phyloP scores from a whole-genome alignment of 2,797 vertebrate species.

The Coracias cyanogaster region DNA sequence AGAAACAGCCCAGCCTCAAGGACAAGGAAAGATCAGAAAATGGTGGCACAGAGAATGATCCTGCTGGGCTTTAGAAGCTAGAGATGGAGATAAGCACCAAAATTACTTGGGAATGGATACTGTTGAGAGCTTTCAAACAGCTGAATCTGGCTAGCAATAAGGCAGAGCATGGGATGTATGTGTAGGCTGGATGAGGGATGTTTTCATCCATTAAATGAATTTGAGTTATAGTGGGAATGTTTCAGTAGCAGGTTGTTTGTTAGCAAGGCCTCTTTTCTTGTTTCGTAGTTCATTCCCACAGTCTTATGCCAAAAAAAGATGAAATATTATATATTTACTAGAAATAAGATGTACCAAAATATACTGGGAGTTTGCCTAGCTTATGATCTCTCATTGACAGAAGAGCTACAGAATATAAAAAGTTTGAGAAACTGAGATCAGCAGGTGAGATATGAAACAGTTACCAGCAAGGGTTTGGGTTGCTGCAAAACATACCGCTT shows the following conservation, averaged over 20 bases:
- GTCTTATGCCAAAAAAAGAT: not conserved
- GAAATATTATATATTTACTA: not conserved
- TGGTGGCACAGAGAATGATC: not conserved
- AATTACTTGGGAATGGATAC: not conserved
- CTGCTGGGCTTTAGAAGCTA: not conserved
- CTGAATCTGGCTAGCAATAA: not conserved
- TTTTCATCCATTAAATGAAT: not conserved
- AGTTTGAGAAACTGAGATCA: not conserved
- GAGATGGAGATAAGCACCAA: not conserved
- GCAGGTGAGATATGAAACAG: not conserved
- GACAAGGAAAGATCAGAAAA: not conserved
- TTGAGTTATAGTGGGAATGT: not conserved
- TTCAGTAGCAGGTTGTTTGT: not conserved
- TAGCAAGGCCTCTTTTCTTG: not conserved
- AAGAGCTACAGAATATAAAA: not conserved
- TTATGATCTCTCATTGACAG: not conserved
- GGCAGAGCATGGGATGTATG: not conserved
- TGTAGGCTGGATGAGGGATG: not conserved
- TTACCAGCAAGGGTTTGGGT: not conserved
- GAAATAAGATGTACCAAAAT: not conserved
- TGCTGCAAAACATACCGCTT: constrained; percentile 77
- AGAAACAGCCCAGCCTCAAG: not conserved
- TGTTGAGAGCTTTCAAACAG: not conserved
- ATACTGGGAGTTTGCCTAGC: not conserved
- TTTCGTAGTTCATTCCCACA: not conserved